Conservation (phyloP, 1,140 invertebrate genomes). For the Drosophila rhopaloa region DNA sequence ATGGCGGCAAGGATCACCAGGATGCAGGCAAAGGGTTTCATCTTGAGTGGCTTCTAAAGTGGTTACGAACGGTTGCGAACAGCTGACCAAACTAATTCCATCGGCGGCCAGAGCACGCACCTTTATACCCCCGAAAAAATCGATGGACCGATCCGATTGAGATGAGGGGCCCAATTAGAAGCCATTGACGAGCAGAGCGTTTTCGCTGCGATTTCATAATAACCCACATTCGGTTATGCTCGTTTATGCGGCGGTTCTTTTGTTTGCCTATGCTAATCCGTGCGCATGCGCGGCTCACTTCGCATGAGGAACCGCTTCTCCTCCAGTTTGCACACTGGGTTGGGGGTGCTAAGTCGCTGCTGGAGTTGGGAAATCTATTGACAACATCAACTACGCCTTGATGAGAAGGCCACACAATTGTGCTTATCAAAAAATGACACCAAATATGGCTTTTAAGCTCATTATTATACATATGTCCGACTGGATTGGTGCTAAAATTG, state of each 20-base stretch:
- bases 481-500: no score
- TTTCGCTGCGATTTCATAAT: slow-evolving; percentile 55
- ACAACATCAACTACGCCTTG: not conserved
- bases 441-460: not conserved
- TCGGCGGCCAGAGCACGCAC: slow-evolving; percentile 27
- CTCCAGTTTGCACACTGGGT: slow-evolving; percentile 34
- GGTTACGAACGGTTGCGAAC: slow-evolving; percentile 25
- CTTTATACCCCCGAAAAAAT: slow-evolving; percentile 60
- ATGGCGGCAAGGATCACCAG: slow-evolving; percentile 68
- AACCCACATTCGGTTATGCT: slow-evolving; percentile 66
- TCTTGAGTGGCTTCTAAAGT: slow-evolving; percentile 23
- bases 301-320: slow-evolving; percentile 12
- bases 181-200: slow-evolving; percentile 32
- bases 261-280: slow-evolving; percentile 73
- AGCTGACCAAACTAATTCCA: slow-evolving; percentile 73
- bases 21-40: slow-evolving; percentile 77
- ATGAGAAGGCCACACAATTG: not conserved
- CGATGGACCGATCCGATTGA: slow-evolving; percentile 22
- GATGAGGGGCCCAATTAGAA: slow-evolving; percentile 55
- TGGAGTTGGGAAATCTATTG: slow-evolving; percentile 3
- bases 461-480: no score
- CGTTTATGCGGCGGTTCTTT: slow-evolving; percentile 36
- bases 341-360: slow-evolving; percentile 14
- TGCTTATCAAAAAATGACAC: not conserved
- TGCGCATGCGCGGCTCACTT: slow-evolving; percentile 66